phyloP scores from a whole-genome alignment of 2,797 vertebrate species.

The Clarias platycephalus region DNA sequence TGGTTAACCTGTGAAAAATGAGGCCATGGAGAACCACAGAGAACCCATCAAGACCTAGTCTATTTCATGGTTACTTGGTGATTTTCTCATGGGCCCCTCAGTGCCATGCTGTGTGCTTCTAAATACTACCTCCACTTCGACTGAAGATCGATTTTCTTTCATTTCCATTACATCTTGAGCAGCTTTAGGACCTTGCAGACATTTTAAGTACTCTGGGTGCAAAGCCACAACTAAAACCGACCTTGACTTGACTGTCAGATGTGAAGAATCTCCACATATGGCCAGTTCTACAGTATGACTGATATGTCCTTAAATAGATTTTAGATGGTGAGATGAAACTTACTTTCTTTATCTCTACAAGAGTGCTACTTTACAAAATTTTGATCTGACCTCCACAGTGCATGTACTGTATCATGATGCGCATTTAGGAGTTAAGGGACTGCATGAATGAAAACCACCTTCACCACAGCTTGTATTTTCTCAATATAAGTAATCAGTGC shows the following conservation, averaged over 20 bases:
- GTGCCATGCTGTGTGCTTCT: neutral
- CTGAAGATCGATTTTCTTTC: neutral
- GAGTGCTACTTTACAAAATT: neutral
- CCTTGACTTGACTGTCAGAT: neutral
- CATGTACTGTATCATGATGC: neutral
- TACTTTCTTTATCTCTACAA: neutral
- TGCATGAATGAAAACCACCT: neutral
- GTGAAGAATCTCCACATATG: no score
- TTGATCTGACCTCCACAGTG: neutral
- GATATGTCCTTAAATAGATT: neutral
- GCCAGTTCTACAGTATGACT: neutral
- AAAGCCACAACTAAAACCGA: no score
- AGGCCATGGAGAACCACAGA: neutral
- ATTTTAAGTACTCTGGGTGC: no score
- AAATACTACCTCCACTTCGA: neutral
- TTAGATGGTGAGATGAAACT: neutral
- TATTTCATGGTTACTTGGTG: neutral
- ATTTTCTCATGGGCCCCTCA: neutral
- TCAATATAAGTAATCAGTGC: slow-evolving; percentile 6
- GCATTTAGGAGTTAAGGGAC: neutral
- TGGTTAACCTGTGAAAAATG: neutral
- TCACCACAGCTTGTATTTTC: neutral
- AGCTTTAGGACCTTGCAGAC: neutral
- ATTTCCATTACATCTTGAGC: neutral
- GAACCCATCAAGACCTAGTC: neutral